Conservation (phyloP, 2,888 invertebrate species). For the Himalopsyche tibetana region DNA sequence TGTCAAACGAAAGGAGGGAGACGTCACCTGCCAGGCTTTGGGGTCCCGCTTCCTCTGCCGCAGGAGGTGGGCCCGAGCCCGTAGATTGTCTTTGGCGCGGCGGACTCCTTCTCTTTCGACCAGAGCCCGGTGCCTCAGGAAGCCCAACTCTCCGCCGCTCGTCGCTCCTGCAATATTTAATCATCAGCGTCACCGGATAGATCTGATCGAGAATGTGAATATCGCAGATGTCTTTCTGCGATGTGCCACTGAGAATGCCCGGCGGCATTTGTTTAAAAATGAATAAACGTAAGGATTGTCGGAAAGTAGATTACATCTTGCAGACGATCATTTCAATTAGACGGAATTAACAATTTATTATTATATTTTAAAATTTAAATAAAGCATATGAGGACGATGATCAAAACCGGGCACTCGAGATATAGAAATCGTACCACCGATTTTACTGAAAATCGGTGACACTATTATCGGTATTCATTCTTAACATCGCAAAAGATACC, state of each 20-base stretch:
- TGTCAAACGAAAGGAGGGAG: neutral
- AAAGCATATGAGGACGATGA: too few relatives aligned
- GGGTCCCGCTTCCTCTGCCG: slow-evolving; percentile 79
- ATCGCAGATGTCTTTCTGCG: too few relatives aligned
- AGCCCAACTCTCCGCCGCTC: slow-evolving; percentile 84
- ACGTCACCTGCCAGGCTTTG: slow-evolving; percentile 70
- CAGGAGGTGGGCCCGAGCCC: slow-evolving; percentile 82
- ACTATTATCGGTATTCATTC: slow-evolving; percentile 61
- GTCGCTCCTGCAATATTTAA: slow-evolving; percentile 67
- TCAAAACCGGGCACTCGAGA: too few relatives aligned
- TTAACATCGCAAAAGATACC: slow-evolving; percentile 71
- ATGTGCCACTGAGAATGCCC: neutral
- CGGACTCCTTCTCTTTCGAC: slow-evolving; percentile 88
- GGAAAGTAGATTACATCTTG: too few relatives aligned
- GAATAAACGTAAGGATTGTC: too few relatives aligned
- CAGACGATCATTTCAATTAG: too few relatives aligned
- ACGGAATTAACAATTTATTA: too few relatives aligned
- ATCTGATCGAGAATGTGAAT: neutral
- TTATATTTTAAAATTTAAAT: too few relatives aligned
- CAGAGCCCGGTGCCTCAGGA: slow-evolving; percentile 88
- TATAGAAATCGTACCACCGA: too few relatives aligned
- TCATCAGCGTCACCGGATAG: neutral
- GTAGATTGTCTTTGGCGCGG: slow-evolving; percentile 86
- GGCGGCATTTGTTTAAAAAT: neutral
- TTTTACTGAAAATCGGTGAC: too few relatives aligned